Percentiles rank a stretch among this genome's conserved stretches.
Conservation (phyloP, 2,113 vertebrate genomes). For the Gymnarchus niloticus region DNA sequence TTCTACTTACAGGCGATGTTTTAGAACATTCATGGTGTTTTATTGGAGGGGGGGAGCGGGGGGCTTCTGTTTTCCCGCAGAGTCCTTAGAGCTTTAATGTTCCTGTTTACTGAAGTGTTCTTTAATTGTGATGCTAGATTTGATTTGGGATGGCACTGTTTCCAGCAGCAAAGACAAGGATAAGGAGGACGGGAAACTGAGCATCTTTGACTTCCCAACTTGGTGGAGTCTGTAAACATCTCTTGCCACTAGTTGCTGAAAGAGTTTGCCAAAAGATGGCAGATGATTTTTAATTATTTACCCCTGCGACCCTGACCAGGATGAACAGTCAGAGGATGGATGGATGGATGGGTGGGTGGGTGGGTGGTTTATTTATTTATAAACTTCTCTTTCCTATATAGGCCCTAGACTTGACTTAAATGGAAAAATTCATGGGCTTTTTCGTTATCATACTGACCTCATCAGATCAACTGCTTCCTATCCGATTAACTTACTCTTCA, state of each 20-base stretch:
- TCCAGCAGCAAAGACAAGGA: background rate
- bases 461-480: background rate
- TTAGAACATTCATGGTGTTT: background rate
- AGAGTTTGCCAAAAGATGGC: background rate
- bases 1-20: background rate
- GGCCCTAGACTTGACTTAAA: background rate
- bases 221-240: background rate
- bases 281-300: background rate
- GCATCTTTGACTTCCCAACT: background rate
- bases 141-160: background rate
- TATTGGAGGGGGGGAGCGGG: background rate
- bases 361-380: background rate
- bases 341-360: no score
- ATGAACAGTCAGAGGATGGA: no score
- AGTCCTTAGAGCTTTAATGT: background rate
- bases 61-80: background rate
- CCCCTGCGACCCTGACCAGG: no score
- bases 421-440: background rate
- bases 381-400: background rate
- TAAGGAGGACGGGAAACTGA: background rate
- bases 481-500: background rate
- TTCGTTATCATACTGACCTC: background rate
- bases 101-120: conserved; percentile 9
- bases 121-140: conserved; percentile 7
- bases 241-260: background rate